These are phyloP conservation scores for Craterocephalus amniculus DNA, from an alignment of 2,797 vertebrate genomes.

Conservation along the genomic window DNA sequence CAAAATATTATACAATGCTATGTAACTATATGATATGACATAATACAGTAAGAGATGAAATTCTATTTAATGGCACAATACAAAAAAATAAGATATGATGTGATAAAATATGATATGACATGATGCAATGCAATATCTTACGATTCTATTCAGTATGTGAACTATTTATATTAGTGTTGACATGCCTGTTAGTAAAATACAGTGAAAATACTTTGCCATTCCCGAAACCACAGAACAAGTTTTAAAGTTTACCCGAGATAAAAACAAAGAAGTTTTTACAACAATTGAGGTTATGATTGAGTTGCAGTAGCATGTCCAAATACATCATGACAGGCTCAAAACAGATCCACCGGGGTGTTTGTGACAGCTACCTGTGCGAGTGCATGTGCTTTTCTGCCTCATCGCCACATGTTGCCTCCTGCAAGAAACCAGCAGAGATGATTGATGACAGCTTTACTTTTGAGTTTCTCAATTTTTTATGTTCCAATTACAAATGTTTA, in stretches of 20 bases:
- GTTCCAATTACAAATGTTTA: constrained; percentile 32
- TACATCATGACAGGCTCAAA: constrained; percentile 6
- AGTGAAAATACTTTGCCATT: too few relatives aligned
- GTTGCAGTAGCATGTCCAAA: constrained; percentile 5
- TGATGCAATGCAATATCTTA: too few relatives aligned
- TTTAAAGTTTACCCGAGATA: background rate
- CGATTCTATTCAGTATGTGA: too few relatives aligned
- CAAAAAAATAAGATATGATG: too few relatives aligned
- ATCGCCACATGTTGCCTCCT: constrained; percentile 73
- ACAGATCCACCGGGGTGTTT: constrained; percentile 41
- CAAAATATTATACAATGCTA: too few relatives aligned
- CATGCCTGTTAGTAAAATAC: too few relatives aligned
- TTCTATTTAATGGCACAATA: too few relatives aligned
- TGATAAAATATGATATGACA: too few relatives aligned
- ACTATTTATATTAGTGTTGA: too few relatives aligned
- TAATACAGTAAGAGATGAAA: too few relatives aligned
- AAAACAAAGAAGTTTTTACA: background rate
- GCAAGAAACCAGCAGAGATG: constrained; percentile 79
- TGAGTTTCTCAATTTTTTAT: constrained; percentile 45
- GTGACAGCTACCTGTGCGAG: constrained; percentile 64
- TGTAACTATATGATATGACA: too few relatives aligned
- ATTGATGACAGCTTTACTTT: constrained; percentile 81
- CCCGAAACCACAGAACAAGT: background rate
- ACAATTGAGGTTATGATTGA: background rate
- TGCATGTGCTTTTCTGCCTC: constrained; percentile 51